phyloP scores from a whole-genome alignment of 2,113 vertebrate species.

The Rhabdornis inornatus region DNA sequence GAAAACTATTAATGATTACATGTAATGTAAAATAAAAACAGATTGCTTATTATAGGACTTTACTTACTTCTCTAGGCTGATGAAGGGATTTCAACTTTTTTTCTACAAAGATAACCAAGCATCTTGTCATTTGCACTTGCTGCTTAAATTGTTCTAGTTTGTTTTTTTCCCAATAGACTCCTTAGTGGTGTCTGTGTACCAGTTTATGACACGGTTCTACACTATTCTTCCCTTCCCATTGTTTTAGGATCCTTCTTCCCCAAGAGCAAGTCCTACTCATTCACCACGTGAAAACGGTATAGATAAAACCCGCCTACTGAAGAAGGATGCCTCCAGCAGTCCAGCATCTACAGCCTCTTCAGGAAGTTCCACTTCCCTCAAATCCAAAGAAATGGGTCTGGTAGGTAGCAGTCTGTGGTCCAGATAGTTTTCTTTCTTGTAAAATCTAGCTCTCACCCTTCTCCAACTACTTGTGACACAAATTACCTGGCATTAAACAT shows the following conservation, averaged over 20 bases:
- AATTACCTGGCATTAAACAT: not conserved
- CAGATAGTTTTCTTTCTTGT: not conserved
- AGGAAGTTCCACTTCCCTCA: constrained; percentile 82
- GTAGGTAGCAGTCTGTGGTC: constrained; percentile 56
- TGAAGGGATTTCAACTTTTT: not conserved
- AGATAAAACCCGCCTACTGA: constrained; percentile 81
- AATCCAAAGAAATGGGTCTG: constrained; percentile 85
- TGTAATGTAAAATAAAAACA: not conserved
- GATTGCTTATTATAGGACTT: not conserved
- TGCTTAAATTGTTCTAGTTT: not conserved
- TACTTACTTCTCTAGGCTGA: not conserved
- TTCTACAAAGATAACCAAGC: not conserved
- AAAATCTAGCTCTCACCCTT: not conserved
- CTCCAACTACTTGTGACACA: not conserved
- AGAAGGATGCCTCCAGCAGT: constrained; percentile 85
- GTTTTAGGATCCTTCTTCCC: constrained; percentile 81
- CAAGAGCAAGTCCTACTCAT: constrained; percentile 80
- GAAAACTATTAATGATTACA: not conserved
- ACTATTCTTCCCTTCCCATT: not conserved
- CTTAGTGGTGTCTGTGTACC: not conserved
- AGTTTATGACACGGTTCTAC: not conserved
- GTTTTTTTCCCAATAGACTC: not conserved
- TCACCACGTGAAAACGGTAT: constrained; percentile 83
- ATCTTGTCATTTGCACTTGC: not conserved
- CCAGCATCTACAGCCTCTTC: constrained; percentile 84